Conservation (phyloP, 2,797 vertebrate species). For the Pangasius sanitwongsei region DNA sequence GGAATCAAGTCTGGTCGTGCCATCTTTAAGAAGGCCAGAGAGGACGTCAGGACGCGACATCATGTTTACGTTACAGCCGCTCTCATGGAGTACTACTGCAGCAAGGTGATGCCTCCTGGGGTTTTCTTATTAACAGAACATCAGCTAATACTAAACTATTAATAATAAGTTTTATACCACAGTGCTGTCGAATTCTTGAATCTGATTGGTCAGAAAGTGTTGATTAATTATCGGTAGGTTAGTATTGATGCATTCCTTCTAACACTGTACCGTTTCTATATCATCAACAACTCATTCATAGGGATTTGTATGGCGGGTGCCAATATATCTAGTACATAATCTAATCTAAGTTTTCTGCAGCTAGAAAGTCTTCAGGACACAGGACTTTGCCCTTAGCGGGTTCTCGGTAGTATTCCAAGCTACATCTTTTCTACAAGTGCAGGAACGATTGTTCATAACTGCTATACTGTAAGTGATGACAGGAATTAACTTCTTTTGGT, state of each 20-base stretch:
- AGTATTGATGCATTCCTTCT: background rate
- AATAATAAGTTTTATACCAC: background rate
- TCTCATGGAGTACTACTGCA: constrained; percentile 99
- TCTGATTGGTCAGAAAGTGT: background rate
- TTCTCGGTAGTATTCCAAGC: background rate
- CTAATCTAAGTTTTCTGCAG: no score
- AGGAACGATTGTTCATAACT: background rate
- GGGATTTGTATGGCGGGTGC: background rate
- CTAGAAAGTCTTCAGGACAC: no score
- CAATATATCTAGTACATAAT: background rate
- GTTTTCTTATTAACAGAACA: background rate
- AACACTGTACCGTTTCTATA: background rate
- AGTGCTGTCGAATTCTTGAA: background rate
- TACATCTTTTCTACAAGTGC: background rate
- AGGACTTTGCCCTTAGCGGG: background rate
- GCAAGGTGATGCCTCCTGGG: constrained; percentile 81
- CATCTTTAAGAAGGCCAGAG: constrained; percentile 98
- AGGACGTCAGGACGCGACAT: constrained; percentile 92
- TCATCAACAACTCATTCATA: background rate
- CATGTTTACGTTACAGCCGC: constrained; percentile 98
- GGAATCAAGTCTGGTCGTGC: constrained; percentile 96
- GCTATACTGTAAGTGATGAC: background rate
- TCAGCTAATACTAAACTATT: background rate
- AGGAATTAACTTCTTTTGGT: background rate
- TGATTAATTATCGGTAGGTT: background rate